phyloP scores from a whole-genome alignment of 2,797 vertebrate genomes.

The Valencia hispanica region DNA sequence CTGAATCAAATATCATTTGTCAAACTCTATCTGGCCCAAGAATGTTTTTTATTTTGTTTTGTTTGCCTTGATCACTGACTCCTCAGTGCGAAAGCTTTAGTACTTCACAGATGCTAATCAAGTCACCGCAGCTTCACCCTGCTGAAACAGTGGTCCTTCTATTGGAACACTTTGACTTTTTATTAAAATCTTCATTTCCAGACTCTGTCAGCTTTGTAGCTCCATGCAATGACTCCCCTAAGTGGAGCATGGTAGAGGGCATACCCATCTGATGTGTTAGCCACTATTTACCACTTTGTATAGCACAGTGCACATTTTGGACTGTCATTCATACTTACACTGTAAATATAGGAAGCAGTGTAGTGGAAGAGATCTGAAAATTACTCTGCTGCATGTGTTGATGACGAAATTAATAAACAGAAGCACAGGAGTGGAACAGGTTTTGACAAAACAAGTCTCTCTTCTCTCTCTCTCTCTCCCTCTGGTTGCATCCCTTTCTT shows the following conservation, averaged over 20 bases:
- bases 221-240: constrained; percentile 21
- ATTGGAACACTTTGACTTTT: not conserved
- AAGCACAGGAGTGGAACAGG: constrained; percentile 71
- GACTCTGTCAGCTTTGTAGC: not conserved
- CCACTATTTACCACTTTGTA: constrained; percentile 62
- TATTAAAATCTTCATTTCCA: not conserved
- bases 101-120: not conserved
- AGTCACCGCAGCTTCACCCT: not conserved
- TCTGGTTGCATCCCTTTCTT: constrained; percentile 70
- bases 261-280: constrained; percentile 47
- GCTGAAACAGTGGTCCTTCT: not conserved
- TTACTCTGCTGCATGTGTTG: constrained; percentile 70
- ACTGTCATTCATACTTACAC: constrained; percentile 75
- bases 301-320: constrained; percentile 43
- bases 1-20: not conserved
- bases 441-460: constrained; percentile 76
- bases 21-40: not conserved
- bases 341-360: constrained; percentile 76
- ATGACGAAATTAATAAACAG: constrained; percentile 82
- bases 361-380: constrained; percentile 77
- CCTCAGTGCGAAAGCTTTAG: not conserved
- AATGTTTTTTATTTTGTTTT: not conserved
- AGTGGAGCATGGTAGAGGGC: constrained; percentile 16
- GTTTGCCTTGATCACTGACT: not conserved
- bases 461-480: constrained; percentile 43